Conservation (phyloP, 2,888 invertebrate species). For the Monochamus alternatus region DNA sequence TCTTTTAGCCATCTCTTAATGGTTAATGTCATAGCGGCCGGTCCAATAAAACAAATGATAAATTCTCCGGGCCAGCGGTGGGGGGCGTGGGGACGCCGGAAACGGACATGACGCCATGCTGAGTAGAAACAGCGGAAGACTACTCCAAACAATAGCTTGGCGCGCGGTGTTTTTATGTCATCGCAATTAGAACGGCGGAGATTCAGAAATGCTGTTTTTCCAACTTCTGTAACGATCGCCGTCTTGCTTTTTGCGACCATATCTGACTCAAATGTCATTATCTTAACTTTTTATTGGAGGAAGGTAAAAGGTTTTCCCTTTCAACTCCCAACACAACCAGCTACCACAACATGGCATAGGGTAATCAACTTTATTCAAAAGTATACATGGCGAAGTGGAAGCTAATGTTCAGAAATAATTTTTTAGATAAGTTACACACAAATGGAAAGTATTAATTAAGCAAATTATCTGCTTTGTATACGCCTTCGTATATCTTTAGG, state of each 20-base stretch:
- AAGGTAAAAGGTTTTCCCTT: constrained; percentile 60
- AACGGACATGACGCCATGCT: constrained; percentile 73
- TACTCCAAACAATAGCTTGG: constrained; percentile 71
- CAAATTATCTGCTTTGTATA: no score
- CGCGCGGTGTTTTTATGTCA: constrained; percentile 69
- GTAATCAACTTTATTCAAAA: constrained; percentile 19
- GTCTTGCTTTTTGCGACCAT: constrained; percentile 61
- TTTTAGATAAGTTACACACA: background rate
- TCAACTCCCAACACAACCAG: constrained; percentile 32
- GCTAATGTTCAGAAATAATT: constrained; percentile 7
- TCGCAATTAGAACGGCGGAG: constrained; percentile 69
- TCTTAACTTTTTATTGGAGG: constrained; percentile 60
- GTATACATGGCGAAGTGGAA: background rate
- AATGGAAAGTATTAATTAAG: no score
- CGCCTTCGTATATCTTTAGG: no score
- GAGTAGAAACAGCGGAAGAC: constrained; percentile 72
- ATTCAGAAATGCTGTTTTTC: constrained; percentile 63
- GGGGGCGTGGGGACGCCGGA: constrained; percentile 64
- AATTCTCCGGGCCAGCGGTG: constrained; percentile 59
- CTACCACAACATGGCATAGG: background rate
- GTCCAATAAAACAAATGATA: constrained; percentile 65
- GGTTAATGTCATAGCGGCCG: constrained; percentile 59
- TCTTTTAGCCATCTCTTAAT: constrained; percentile 56
- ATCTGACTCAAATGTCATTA: constrained; percentile 66
- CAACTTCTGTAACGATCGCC: constrained; percentile 61